A percentile compares a stretch with the other conserved stretches of the same genome.
phyloP scores from a whole-genome alignment of 2,888 invertebrate species.

The Heliconius sara region DNA sequence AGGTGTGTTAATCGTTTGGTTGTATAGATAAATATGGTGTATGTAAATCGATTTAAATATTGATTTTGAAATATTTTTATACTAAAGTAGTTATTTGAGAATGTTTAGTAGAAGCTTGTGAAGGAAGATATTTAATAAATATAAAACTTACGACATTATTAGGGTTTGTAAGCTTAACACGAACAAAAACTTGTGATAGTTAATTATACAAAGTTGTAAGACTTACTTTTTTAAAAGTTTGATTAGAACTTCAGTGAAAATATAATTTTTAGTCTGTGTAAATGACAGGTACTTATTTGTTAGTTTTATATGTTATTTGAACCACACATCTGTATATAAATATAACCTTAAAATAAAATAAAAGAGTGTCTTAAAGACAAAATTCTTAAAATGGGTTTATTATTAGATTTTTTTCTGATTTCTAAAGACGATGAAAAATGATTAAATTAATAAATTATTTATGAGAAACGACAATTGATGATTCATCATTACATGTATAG shows the following conservation, averaged over 20 bases:
- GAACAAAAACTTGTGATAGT: not conserved
- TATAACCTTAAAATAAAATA: too few species aligned
- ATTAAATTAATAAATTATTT: too few species aligned
- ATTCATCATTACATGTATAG: too few species aligned
- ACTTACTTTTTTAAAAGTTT: not conserved
- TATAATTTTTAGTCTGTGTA: not conserved
- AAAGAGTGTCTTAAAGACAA: too few species aligned
- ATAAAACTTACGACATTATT: not conserved
- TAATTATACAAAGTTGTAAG: not conserved
- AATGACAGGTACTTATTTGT: too few species aligned
- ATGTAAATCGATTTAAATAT: slow-evolving; percentile 25
- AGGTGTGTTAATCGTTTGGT: not conserved
- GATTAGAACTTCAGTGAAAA: not conserved
- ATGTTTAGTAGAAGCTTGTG: not conserved
- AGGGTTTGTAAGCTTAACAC: not conserved
- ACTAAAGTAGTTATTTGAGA: not conserved
- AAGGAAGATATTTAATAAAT: not conserved
- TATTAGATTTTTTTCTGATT: too few species aligned
- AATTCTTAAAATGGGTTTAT: too few species aligned
- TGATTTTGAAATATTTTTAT: not conserved
- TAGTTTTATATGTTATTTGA: too few species aligned
- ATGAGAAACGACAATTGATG: too few species aligned
- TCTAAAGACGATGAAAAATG: too few species aligned
- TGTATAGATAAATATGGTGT: slow-evolving; percentile 16
- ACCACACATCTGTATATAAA: too few species aligned